These are phyloP conservation scores for Pungitius pungitius DNA, from an alignment of 2,113 vertebrate genomes.

Conservation along the genomic window DNA sequence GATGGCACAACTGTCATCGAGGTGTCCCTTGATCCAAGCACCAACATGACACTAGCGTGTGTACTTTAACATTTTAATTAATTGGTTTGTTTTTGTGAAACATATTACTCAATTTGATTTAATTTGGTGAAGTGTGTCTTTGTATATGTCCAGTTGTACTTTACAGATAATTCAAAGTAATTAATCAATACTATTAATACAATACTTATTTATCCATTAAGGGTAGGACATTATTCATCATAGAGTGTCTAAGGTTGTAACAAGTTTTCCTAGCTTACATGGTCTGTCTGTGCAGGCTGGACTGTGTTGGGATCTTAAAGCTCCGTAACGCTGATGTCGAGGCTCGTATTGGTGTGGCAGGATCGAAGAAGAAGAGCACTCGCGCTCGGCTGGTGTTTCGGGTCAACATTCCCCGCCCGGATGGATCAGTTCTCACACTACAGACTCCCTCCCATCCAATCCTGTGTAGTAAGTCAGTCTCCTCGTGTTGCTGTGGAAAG, in stretches of 20 bases:
- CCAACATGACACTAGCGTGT: conserved; percentile 95
- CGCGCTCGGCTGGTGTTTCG: conserved; percentile 95
- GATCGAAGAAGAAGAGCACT: conserved; percentile 99
- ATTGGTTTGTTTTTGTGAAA: conserved; percentile 5
- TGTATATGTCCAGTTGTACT: conserved; percentile 1
- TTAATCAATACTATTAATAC: background rate
- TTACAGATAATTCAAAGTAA: background rate
- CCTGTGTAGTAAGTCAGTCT: conserved; percentile 91
- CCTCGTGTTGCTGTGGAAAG: conserved; percentile 15
- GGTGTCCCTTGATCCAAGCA: conserved; percentile 92
- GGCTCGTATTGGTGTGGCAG: conserved; percentile 95
- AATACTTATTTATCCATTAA: background rate
- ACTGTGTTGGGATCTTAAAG: conserved; percentile 97
- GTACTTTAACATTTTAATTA: conserved; percentile 71
- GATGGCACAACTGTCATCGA: conserved; percentile 98
- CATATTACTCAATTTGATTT: background rate
- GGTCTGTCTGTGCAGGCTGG: conserved; percentile 83
- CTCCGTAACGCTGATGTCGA: conserved; percentile 97
- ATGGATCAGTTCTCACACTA: conserved; percentile 92
- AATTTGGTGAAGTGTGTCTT: background rate
- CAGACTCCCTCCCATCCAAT: conserved; percentile 94
- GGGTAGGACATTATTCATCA: background rate
- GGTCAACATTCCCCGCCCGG: conserved; percentile 90
- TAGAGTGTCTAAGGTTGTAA: conserved; percentile 5
- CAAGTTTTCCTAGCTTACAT: background rate